Conservation (phyloP, 2,888 invertebrate genomes). For the Caenorhabditis sp. region DNA sequence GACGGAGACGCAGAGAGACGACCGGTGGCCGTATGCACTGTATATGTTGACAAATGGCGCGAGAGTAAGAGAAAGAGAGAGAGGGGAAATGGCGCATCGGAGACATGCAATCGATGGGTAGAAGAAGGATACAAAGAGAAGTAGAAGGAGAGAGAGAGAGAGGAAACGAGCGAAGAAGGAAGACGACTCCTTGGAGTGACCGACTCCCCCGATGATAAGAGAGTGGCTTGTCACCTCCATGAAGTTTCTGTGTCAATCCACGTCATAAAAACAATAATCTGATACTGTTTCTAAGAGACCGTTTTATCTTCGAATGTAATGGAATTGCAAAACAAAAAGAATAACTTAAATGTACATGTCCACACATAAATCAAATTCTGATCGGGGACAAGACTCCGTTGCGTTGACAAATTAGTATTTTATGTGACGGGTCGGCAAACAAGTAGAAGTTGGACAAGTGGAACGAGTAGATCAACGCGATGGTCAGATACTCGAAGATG, state of each 20-base stretch:
- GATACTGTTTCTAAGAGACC: no score
- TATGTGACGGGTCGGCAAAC: slow-evolving; percentile 38
- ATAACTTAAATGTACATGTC: no score
- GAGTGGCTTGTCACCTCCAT: neutral
- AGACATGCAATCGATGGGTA: slow-evolving; percentile 5
- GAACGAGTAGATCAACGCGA: slow-evolving; percentile 50
- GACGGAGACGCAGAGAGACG: slow-evolving; percentile 34
- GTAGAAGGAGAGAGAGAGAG: slow-evolving; percentile 17
- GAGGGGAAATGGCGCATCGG: slow-evolving; percentile 22
- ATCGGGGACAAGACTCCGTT: slow-evolving; percentile 31
- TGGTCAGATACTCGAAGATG: slow-evolving; percentile 55
- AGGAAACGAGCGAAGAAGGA: slow-evolving; percentile 1
- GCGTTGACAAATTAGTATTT: slow-evolving; percentile 41
- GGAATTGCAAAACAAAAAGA: no score
- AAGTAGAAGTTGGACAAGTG: slow-evolving; percentile 44
- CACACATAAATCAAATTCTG: slow-evolving; percentile 33
- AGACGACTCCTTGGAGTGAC: neutral
- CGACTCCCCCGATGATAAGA: neutral
- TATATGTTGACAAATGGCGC: slow-evolving; percentile 48
- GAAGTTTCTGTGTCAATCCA: neutral
- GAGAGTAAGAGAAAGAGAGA: slow-evolving; percentile 34
- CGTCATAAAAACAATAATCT: slow-evolving; percentile 1
- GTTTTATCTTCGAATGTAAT: neutral
- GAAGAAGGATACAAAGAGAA: no score
- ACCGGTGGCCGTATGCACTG: slow-evolving; percentile 29